Evolutionary conservation across 2,797 vertebrate species (phyloP).

Genomic region (Sebastes diploproa): DNA sequence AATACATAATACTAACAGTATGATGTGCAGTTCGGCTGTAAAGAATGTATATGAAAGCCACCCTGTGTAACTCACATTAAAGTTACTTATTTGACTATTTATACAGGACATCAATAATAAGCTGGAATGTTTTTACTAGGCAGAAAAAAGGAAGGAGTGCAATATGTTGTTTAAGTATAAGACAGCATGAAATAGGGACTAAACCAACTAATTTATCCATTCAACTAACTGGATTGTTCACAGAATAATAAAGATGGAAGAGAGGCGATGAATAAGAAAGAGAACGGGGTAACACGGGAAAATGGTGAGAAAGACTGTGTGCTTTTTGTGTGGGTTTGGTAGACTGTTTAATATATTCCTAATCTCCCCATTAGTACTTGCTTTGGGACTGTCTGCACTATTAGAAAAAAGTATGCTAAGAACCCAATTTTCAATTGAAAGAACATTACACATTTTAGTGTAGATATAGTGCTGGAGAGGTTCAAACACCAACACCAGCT

Average conservation of each 20-base stretch:
- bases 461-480: background rate
- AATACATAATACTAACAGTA: background rate
- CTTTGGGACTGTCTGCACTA: conserved; percentile 19
- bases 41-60: background rate
- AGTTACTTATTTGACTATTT: background rate
- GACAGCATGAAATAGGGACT: background rate
- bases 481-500: conserved; percentile 9
- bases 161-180: background rate
- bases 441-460: conserved; percentile 21
- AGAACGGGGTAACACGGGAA: background rate
- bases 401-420: background rate
- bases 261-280: background rate
- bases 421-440: conserved; percentile 19
- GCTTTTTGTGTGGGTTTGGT: conserved; percentile 5
- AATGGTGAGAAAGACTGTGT: background rate
- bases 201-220: background rate
- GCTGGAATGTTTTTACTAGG: background rate
- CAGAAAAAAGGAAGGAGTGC: background rate
- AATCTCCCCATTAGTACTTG: conserved; percentile 19
- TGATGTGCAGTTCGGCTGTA: background rate
- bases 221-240: background rate
- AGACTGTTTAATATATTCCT: conserved; percentile 30
- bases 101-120: background rate
- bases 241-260: background rate
- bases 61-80: background rate